phyloP scores from a whole-genome alignment of 2,113 vertebrate genomes.

The Athene noctua region DNA sequence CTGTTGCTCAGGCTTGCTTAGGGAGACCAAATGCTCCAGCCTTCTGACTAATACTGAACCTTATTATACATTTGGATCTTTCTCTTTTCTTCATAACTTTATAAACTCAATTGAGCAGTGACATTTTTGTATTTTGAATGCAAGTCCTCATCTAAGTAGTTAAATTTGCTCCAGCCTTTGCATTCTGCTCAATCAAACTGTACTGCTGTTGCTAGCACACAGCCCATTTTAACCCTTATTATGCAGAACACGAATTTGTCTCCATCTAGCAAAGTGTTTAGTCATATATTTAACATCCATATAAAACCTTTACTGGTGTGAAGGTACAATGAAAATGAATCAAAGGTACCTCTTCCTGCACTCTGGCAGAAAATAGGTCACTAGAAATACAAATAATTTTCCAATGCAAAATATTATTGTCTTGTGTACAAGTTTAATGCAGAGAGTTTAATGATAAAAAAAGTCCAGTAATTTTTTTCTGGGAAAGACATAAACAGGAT shows the following conservation, averaged over 20 bases:
- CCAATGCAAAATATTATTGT: neutral
- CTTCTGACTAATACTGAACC: neutral
- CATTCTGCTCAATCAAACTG: neutral
- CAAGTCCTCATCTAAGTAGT: neutral
- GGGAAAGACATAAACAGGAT: neutral
- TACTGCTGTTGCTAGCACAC: neutral
- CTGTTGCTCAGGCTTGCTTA: neutral
- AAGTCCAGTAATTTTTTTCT: neutral
- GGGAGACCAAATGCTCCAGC: neutral
- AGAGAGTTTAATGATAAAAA: neutral
- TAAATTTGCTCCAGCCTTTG: neutral
- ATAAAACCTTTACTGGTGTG: neutral
- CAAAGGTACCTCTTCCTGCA: neutral
- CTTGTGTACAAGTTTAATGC: neutral
- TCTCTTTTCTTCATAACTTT: neutral
- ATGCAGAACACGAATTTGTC: neutral
- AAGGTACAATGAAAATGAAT: rapidly evolving
- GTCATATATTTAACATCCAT: neutral
- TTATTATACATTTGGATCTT: neutral
- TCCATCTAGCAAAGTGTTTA: neutral
- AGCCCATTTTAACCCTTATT: neutral
- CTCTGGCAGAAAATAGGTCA: neutral
- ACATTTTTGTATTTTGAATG: neutral
- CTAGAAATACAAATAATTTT: neutral
- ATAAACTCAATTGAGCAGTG: neutral